These are phyloP conservation scores for Rattus rattus DNA, from an alignment of 2,113 vertebrate genomes.

Conservation along the genomic window DNA sequence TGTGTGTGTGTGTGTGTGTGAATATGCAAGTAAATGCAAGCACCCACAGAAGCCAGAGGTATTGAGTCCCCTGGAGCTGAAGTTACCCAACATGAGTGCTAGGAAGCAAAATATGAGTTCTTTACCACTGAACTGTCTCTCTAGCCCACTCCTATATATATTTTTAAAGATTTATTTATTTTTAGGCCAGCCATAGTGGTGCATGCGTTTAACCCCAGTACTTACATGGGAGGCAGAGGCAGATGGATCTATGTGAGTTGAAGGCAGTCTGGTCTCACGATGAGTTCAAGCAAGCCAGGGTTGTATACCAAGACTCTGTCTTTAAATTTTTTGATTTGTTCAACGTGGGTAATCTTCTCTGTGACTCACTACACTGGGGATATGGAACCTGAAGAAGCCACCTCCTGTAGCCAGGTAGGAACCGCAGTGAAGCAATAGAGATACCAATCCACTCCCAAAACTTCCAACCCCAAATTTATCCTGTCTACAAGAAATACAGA, in stretches of 20 bases:
- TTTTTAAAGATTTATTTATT: not conserved
- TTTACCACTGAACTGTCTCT: not conserved
- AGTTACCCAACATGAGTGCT: not conserved
- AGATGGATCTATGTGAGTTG: not conserved
- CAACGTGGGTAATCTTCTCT: too few species aligned
- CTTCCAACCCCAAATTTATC: too few species aligned
- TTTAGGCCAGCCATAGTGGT: not conserved
- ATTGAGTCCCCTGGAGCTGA: not conserved
- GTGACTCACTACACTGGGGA: too few species aligned
- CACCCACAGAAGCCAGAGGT: not conserved
- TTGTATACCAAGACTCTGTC: not conserved
- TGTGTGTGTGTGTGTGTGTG: too few species aligned
- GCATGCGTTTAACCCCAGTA: not conserved
- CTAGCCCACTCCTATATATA: not conserved
- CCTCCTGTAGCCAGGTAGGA: too few species aligned
- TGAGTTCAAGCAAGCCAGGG: not conserved
- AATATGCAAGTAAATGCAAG: not conserved
- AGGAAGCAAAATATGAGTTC: not conserved
- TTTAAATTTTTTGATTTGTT: not conserved
- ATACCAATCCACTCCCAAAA: too few species aligned
- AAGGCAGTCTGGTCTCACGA: not conserved
- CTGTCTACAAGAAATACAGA: too few species aligned
- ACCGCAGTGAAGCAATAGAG: too few species aligned
- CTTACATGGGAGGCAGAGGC: not conserved
- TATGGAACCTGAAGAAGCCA: too few species aligned